A percentile compares a stretch with the other conserved stretches of the same genome.
phyloP scores from a whole-genome alignment of 2,113 vertebrate genomes.

The Phyllostomus discolor region DNA sequence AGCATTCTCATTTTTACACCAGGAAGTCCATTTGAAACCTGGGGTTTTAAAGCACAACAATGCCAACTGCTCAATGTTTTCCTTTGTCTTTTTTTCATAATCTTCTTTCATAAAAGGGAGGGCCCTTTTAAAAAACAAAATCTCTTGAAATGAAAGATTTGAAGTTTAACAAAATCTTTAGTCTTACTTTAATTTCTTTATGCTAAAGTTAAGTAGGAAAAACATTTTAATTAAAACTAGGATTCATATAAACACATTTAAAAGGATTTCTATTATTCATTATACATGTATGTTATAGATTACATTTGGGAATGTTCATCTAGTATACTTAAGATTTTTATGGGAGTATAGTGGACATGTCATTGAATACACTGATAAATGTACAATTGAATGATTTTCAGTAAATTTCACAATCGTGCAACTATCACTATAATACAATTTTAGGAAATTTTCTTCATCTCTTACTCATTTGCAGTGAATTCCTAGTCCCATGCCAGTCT shows the following conservation, averaged over 20 bases:
- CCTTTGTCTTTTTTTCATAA: neutral
- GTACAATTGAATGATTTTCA: neutral
- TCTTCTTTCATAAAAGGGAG: neutral
- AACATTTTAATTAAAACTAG: neutral
- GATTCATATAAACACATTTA: neutral
- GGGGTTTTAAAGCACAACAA: neutral
- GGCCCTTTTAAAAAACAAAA: neutral
- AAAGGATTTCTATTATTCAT: neutral
- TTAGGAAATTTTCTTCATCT: neutral
- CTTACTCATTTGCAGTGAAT: neutral
- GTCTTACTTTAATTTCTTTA: conserved; percentile 29
- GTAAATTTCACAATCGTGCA: neutral
- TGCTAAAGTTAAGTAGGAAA: neutral
- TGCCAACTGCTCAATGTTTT: neutral
- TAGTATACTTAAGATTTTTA: neutral
- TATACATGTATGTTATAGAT: neutral
- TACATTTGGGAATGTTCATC: neutral
- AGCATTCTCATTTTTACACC: neutral
- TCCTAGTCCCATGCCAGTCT: neutral
- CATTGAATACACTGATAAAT: neutral
- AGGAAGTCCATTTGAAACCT: conserved; percentile 28
- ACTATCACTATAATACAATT: neutral
- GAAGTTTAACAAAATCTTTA: neutral
- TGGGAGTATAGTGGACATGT: neutral
- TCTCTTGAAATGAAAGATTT: neutral